A percentile compares a stretch with the other conserved stretches of the same genome.
phyloP scores from a whole-genome alignment of 2,797 vertebrate species.

The Rhabdomys pumilio region DNA sequence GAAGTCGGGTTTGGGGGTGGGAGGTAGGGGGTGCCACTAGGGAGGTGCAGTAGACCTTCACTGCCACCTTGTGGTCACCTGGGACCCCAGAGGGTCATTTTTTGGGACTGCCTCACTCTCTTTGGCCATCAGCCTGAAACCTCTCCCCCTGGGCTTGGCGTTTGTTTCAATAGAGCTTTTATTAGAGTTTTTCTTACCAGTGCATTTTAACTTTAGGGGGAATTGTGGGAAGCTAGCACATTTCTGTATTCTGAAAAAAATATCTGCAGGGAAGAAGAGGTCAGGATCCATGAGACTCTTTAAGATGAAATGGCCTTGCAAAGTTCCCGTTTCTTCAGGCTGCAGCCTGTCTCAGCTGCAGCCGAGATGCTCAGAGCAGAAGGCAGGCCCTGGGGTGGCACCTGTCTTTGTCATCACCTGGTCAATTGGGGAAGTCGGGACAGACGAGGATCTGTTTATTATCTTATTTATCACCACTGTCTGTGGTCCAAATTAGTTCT shows the following conservation, averaged over 20 bases:
- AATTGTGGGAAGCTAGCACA: slow-evolving; percentile 68
- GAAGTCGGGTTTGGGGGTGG: not conserved
- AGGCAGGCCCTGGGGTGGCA: slow-evolving; percentile 14
- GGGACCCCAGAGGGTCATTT: slow-evolving; percentile 30
- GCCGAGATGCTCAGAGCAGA: slow-evolving; percentile 18
- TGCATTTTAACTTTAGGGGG: slow-evolving; percentile 59
- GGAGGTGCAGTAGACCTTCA: slow-evolving; percentile 46
- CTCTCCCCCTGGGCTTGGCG: not conserved
- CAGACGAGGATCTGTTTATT: slow-evolving; percentile 73
- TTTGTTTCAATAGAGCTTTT: not conserved
- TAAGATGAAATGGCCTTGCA: slow-evolving; percentile 58
- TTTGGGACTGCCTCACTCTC: not conserved
- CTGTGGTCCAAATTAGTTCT: slow-evolving; percentile 84
- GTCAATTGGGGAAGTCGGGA: slow-evolving; percentile 61
- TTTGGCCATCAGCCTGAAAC: not conserved
- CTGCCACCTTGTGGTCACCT: slow-evolving; percentile 83
- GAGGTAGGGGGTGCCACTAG: not conserved
- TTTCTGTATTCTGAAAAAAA: slow-evolving; percentile 70
- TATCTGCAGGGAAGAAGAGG: slow-evolving; percentile 60
- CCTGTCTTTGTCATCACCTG: slow-evolving; percentile 73
- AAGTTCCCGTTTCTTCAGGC: not conserved
- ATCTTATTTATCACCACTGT: slow-evolving; percentile 78
- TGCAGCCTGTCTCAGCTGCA: not conserved
- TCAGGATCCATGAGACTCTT: slow-evolving; percentile 64
- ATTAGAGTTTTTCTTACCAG: slow-evolving; percentile 43